A percentile compares a stretch with the other conserved stretches of the same genome.
phyloP scores from a whole-genome alignment of 2,797 vertebrate species.

The Hapalemur alaotrensis region DNA sequence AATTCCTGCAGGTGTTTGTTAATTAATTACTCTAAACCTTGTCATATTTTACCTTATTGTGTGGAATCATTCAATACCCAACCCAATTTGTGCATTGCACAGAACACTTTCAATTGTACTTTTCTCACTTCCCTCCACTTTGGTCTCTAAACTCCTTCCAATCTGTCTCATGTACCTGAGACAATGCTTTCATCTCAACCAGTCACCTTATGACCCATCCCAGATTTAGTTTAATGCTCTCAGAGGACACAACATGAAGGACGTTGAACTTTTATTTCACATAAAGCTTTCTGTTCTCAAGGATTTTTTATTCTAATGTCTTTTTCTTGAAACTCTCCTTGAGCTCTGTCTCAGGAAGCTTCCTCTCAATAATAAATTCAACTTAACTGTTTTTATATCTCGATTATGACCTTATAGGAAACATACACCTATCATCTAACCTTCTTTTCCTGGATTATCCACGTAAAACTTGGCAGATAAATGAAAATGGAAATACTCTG shows the following conservation, averaged over 20 bases:
- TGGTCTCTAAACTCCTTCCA: neutral
- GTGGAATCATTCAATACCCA: neutral
- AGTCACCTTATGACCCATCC: neutral
- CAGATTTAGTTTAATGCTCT: neutral
- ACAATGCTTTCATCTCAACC: neutral
- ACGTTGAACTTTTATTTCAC: neutral
- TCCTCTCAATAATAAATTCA: neutral
- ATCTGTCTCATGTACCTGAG: neutral
- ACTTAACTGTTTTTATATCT: neutral
- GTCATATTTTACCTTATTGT: neutral
- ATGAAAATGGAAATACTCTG: neutral
- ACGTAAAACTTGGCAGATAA: neutral
- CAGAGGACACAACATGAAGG: neutral
- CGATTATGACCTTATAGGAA: neutral
- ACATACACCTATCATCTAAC: neutral
- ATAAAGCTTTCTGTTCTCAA: neutral
- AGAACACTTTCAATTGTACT: neutral
- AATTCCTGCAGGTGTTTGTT: neutral
- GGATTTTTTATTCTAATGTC: neutral
- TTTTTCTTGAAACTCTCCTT: neutral
- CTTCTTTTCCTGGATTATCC: neutral
- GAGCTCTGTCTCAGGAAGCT: neutral
- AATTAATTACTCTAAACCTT: neutral
- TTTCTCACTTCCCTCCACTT: neutral
- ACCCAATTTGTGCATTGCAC: too few relatives aligned